Conservation (phyloP, 2,113 vertebrate genomes). For the Solenodon paradoxus region DNA sequence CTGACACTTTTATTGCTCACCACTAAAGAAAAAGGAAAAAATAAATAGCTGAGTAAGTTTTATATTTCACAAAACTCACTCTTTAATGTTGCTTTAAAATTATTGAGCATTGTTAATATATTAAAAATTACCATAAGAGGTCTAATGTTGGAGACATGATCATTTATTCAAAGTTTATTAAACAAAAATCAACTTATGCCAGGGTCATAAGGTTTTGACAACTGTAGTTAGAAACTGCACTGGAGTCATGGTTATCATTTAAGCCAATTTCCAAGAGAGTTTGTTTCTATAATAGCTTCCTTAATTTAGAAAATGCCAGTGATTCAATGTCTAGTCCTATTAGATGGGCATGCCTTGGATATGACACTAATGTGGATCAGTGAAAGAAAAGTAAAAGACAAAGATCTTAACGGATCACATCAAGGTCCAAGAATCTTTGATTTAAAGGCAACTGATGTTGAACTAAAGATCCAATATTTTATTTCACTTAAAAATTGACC, state of each 20-base stretch:
- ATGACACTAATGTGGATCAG: slow-evolving; percentile 71
- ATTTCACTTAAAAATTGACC: slow-evolving; percentile 65
- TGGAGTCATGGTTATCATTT: neutral
- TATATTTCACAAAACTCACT: neutral
- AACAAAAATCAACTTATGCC: neutral
- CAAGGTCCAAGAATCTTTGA: slow-evolving; percentile 57
- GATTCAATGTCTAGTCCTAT: slow-evolving; percentile 66
- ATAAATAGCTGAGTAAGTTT: neutral
- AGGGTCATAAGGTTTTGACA: neutral
- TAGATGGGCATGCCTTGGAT: slow-evolving; percentile 66
- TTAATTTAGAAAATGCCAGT: slow-evolving; percentile 50
- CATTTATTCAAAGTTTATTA: neutral
- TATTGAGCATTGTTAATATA: neutral
- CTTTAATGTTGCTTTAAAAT: slow-evolving; percentile 22
- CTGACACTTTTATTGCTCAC: neutral
- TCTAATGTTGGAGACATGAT: neutral
- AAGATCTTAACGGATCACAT: slow-evolving; percentile 69
- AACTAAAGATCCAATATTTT: slow-evolving; percentile 47
- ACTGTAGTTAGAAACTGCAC: neutral
- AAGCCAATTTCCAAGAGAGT: neutral
- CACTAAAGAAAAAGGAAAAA: neutral
- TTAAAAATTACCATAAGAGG: neutral
- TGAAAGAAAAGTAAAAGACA: slow-evolving; percentile 73
- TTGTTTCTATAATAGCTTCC: neutral
- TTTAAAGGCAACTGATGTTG: slow-evolving; percentile 51